Percentiles rank a stretch among this genome's conserved stretches.
phyloP scores from a whole-genome alignment of 2,113 vertebrate genomes.

The Hippocampus comes region DNA sequence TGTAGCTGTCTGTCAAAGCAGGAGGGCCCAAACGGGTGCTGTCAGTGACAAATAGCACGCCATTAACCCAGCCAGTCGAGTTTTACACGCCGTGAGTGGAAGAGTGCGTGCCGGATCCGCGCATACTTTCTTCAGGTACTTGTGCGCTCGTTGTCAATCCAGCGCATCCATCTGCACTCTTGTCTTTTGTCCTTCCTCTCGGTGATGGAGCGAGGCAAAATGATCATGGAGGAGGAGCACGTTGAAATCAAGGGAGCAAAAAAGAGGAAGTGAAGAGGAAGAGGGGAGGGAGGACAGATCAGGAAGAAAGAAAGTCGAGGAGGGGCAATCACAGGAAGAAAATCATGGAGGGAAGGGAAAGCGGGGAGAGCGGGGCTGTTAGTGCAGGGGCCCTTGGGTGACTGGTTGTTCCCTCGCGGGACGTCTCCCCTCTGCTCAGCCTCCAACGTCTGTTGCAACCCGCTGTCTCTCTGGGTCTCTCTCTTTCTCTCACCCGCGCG shows the following conservation, averaged over 20 bases:
- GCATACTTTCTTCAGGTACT: conserved; percentile 41
- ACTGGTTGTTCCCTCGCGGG: conserved; percentile 60
- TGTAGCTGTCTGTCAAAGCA: conserved; percentile 65
- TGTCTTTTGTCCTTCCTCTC: conserved; percentile 35
- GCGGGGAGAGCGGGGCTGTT: conserved; percentile 43
- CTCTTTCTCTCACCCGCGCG: conserved; percentile 12
- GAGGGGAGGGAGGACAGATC: not conserved
- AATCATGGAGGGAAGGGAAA: not conserved
- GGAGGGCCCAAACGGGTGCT: conserved; percentile 50
- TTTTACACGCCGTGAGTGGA: conserved; percentile 47
- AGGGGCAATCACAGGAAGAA: not conserved
- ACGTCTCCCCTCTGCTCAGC: conserved; percentile 58
- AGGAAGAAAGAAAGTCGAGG: conserved; percentile 3
- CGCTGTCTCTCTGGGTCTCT: conserved; percentile 42
- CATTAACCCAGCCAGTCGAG: conserved; percentile 69
- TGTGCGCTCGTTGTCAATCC: conserved; percentile 57
- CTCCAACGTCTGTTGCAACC: conserved; percentile 64
- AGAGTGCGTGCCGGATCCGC: conserved; percentile 15
- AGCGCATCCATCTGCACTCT: conserved; percentile 46
- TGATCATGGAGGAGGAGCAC: conserved; percentile 34
- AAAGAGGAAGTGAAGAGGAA: conserved; percentile 18
- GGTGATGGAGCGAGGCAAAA: conserved; percentile 62
- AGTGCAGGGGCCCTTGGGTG: conserved; percentile 80
- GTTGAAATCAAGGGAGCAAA: not conserved
- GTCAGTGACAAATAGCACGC: conserved; percentile 74